These are phyloP conservation scores for Camptogramma bilineatum DNA, from an alignment of 2,888 invertebrate species.

Conservation along the genomic window DNA sequence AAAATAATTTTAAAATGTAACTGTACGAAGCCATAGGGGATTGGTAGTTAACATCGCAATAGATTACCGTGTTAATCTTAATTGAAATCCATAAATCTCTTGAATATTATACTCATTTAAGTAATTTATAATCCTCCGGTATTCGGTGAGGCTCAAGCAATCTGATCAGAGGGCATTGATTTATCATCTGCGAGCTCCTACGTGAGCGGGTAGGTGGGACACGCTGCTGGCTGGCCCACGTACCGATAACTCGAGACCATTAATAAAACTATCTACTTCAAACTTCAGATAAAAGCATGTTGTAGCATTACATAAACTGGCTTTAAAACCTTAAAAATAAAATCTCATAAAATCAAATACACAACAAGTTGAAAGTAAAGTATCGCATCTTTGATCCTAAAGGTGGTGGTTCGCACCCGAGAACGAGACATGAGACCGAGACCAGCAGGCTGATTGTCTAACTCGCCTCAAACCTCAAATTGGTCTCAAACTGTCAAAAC, in stretches of 20 bases:
- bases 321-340: background rate
- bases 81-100: slow-evolving; percentile 26
- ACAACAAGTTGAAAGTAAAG: no score
- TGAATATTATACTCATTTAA: slow-evolving; percentile 16
- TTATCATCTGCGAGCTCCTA: slow-evolving; percentile 17
- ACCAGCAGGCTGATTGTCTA: no score
- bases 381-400: no score
- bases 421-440: no score
- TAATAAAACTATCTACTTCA: slow-evolving; percentile 18
- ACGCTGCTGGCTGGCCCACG: slow-evolving; percentile 6
- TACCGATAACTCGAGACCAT: slow-evolving; percentile 11
- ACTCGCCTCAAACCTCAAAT: no score
- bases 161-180: slow-evolving; percentile 18
- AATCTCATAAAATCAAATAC: background rate
- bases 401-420: no score
- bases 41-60: slow-evolving; percentile 2
- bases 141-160: slow-evolving; percentile 14
- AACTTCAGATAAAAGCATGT: slow-evolving; percentile 8
- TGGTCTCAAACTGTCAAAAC: no score
- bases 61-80: slow-evolving; percentile 24
- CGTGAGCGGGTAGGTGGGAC: background rate
- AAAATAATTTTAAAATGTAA: no score
- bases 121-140: slow-evolving; percentile 21
- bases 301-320: background rate
- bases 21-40: background rate